Percentiles rank a stretch among this genome's conserved stretches.
Evolutionary conservation across 2,888 invertebrate species (phyloP).

Genomic region (Sarcophaga rosellei): DNA sequence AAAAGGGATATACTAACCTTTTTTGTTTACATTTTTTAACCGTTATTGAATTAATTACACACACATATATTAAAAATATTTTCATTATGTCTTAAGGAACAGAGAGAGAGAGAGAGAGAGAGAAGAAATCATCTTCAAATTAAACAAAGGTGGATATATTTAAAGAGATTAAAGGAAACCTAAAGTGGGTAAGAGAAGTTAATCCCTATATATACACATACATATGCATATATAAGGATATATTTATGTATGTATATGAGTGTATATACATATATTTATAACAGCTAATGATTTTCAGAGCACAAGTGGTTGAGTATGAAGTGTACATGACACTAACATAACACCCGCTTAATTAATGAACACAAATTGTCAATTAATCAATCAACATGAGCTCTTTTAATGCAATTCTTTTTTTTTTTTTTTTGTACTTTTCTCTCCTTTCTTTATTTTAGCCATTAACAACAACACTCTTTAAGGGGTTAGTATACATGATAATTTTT

Average conservation of each 20-base stretch:
- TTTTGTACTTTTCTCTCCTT: no score
- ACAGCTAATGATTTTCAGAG: background rate
- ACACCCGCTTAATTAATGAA: constrained; percentile 76
- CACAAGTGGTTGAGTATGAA: background rate
- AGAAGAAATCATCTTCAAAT: background rate
- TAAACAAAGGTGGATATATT: background rate
- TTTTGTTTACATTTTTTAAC: no score
- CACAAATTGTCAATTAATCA: constrained; percentile 78
- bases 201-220: background rate
- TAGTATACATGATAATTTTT: no score
- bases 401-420: background rate
- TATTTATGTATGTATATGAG: background rate
- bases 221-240: background rate
- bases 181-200: background rate
- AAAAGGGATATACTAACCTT: no score
- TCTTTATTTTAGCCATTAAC: background rate
- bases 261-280: no score
- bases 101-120: no score
- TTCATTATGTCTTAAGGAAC: no score
- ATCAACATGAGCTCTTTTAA: constrained; percentile 70
- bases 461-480: no score
- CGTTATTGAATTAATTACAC: no score
- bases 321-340: constrained; percentile 38
- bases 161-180: background rate
- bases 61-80: no score